Evolutionary conservation across 2,888 invertebrate species (phyloP).

Genomic region (Hipparchia sbordonii): DNA sequence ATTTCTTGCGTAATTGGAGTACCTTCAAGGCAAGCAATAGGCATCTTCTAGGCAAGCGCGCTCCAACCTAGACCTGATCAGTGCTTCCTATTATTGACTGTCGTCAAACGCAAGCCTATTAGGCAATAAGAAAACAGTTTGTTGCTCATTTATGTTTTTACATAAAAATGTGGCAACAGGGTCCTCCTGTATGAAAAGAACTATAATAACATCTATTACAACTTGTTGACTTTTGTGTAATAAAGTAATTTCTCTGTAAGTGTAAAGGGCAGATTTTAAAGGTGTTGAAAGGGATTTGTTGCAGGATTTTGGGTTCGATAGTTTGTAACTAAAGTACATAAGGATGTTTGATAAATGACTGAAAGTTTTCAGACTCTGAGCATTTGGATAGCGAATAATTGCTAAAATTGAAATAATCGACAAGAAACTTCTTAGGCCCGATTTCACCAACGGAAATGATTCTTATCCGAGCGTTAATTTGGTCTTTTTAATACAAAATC

Average conservation of each 20-base stretch:
- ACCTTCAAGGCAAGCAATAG: no score
- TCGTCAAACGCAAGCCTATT: no score
- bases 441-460: no score
- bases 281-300: slow-evolving; percentile 31
- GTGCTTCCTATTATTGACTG: no score
- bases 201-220: slow-evolving; percentile 60
- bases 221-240: slow-evolving; percentile 79
- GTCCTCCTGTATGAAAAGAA: background rate
- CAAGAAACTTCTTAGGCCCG: no score
- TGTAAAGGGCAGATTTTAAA: slow-evolving; percentile 33
- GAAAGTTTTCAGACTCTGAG: background rate
- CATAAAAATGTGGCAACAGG: background rate
- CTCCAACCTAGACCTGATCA: no score
- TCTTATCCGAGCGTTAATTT: no score
- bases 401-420: background rate
- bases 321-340: slow-evolving; percentile 10
- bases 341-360: slow-evolving; percentile 9
- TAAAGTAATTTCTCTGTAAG: slow-evolving; percentile 49
- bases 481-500: no score
- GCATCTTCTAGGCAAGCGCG: no score
- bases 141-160: no score
- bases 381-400: background rate
- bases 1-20: no score
- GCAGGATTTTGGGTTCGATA: slow-evolving; percentile 18
- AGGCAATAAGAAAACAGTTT: no score